A percentile compares a stretch with the other conserved stretches of the same genome.
Conservation (phyloP, 1,140 invertebrate genomes). For the Onthophagus taurus region DNA sequence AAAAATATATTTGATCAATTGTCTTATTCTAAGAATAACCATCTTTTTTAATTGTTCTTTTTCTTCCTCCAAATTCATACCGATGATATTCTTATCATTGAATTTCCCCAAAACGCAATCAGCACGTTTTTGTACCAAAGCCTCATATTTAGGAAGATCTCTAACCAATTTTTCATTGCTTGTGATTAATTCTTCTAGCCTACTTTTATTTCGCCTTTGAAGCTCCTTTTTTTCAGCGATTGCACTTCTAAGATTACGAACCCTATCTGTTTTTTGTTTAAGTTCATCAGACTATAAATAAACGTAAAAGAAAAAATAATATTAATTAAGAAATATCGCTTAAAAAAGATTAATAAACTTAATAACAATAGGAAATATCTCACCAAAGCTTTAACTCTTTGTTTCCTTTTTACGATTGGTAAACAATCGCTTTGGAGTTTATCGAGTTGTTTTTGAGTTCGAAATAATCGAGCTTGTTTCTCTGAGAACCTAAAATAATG, state of each 20-base stretch:
- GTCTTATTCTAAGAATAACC: slow-evolving; percentile 51
- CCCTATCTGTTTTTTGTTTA: slow-evolving; percentile 51
- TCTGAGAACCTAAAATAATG: slow-evolving; percentile 52
- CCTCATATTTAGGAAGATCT: slow-evolving; percentile 52
- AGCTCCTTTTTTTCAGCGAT: slow-evolving; percentile 53
- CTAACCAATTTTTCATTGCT: slow-evolving; percentile 46
- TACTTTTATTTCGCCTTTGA: slow-evolving; percentile 44
- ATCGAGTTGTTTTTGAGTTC: slow-evolving; percentile 46
- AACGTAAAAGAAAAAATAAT: slow-evolving; percentile 18
- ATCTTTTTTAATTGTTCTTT: slow-evolving; percentile 50
- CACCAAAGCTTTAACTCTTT: slow-evolving; percentile 51
- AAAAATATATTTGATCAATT: slow-evolving; percentile 68
- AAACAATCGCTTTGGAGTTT: slow-evolving; percentile 49
- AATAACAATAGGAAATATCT: slow-evolving; percentile 24
- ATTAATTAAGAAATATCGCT: neutral
- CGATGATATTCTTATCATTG: slow-evolving; percentile 45
- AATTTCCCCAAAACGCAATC: slow-evolving; percentile 45
- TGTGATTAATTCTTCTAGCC: slow-evolving; percentile 44
- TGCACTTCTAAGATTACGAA: slow-evolving; percentile 50
- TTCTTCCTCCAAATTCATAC: slow-evolving; percentile 43
- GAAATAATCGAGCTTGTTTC: slow-evolving; percentile 50
- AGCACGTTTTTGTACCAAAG: slow-evolving; percentile 50
- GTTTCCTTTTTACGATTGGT: slow-evolving; percentile 44
- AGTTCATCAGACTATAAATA: slow-evolving; percentile 48
- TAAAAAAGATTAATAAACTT: slow-evolving; percentile 12